Conservation (phyloP, 35 echinoderm and acorn worm species). For the Ophiothrix spiculata region DNA sequence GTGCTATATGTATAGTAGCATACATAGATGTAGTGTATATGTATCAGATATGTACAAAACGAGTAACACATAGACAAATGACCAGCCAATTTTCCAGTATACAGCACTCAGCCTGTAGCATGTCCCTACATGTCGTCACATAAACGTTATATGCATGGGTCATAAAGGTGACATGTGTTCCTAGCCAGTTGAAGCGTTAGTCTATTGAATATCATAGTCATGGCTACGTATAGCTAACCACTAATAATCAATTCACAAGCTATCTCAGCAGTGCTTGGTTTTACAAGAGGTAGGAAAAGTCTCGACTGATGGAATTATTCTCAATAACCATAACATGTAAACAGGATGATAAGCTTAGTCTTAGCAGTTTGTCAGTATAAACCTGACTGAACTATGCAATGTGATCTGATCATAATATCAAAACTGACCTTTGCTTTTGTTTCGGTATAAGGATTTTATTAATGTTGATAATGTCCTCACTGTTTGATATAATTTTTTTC, state of each 20-base stretch:
- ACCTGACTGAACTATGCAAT: too few relatives aligned
- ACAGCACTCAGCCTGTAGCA: not conserved
- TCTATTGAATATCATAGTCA: not conserved
- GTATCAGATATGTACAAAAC: not conserved
- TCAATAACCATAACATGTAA: too few relatives aligned
- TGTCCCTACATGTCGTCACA: constrained; percentile 4
- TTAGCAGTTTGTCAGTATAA: too few relatives aligned
- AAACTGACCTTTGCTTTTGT: not conserved
- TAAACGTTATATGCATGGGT: not conserved
- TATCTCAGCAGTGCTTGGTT: too few relatives aligned
- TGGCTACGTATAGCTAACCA: not conserved
- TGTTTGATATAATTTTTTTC: not conserved
- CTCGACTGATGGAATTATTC: too few relatives aligned
- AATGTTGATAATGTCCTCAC: not conserved
- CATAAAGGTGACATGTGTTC: not conserved
- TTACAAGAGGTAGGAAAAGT: too few relatives aligned
- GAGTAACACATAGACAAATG: not conserved
- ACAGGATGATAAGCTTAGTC: too few relatives aligned
- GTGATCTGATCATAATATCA: too few relatives aligned
- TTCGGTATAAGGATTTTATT: not conserved
- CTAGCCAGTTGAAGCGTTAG: not conserved
- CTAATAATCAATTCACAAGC: too few relatives aligned
- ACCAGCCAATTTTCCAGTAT: not conserved
- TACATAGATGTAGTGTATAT: too few relatives aligned
- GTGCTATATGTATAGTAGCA: too few relatives aligned